Base-by-base conservation (phyloP, 2,888 invertebrate genomes). In the Ditylenchus weischeri region DNA sequence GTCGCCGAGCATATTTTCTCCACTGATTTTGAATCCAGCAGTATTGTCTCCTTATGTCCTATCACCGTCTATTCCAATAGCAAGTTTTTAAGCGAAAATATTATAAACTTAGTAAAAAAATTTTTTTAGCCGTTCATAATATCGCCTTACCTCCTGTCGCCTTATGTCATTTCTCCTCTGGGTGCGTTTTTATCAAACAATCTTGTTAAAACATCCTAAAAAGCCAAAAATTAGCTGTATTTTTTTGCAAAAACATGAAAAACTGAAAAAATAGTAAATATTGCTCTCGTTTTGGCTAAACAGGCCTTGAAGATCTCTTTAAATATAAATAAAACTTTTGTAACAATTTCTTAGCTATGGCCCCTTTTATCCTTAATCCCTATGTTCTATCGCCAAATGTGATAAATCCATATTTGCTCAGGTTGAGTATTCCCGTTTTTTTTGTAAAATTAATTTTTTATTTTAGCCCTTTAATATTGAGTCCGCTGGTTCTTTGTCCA, bases 1-100 rank as follows among this genome's bases (percentile, higher is more conserved):
- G 23, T 79, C 79, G 3, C 80, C 80, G 0, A 77, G 73, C n/a
- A 70, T 80, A 36, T 81, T 81, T 70, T 75, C 78, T 3, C 81
- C 81, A 5, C 73, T 79, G 15, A 76, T 79, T 36, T 66, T 80
- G 11, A 77, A 77, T 64, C 77, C 79, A 4, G 68, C 76, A 5
- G 75, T 79, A 3, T 64, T 76, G 23, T 51, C 64, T 13, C 77
- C 76, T 15, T 76, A 68, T 49, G 69, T 75, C 15, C 54, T 21
- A 18, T 54, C 23, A 54, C 54, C 54, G n/a, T 54, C 29, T 23
- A 21, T 54, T 54, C 29, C 29, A 54, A 54, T 54, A 15, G 29
- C n/a, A 54, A 29, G 11, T 54, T 1, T 62, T 75, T 29, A 29
- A 29, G 29, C 29, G 5, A 29, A 29, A 29, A 29, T 29, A 29